A percentile compares a stretch with the other conserved stretches of the same genome.
phyloP scores from a whole-genome alignment of 2,888 invertebrate genomes.

The Ernsta delagoae region DNA sequence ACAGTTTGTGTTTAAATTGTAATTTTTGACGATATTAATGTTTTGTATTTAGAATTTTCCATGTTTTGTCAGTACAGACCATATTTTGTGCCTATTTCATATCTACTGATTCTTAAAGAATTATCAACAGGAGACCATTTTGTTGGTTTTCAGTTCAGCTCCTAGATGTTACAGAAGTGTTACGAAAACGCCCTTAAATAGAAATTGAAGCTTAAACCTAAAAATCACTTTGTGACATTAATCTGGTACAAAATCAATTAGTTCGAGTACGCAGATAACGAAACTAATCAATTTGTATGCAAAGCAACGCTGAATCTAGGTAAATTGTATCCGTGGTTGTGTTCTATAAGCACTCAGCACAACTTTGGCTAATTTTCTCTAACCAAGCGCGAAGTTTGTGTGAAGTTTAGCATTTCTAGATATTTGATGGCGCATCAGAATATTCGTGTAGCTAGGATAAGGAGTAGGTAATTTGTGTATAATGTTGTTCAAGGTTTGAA shows the following conservation, averaged over 20 bases:
- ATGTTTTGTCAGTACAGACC: too few relatives aligned
- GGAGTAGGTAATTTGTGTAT: background rate
- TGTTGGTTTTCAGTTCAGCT: too few relatives aligned
- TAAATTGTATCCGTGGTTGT: constrained; percentile 46
- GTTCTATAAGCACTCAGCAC: constrained; percentile 47
- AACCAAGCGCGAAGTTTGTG: constrained; percentile 43
- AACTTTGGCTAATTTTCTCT: constrained; percentile 44
- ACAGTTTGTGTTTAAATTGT: too few relatives aligned
- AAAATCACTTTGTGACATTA: background rate
- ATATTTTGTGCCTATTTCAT: too few relatives aligned
- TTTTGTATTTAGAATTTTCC: too few relatives aligned
- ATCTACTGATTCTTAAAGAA: too few relatives aligned
- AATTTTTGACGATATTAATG: too few relatives aligned
- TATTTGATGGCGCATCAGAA: constrained; percentile 46
- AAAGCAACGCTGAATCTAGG: constrained; percentile 10
- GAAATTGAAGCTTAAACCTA: background rate
- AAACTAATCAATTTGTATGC: constrained; percentile 16
- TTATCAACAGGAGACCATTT: too few relatives aligned
- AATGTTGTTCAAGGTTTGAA: too few relatives aligned
- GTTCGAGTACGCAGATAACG: background rate
- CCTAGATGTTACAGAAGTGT: too few relatives aligned
- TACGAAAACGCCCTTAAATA: too few relatives aligned
- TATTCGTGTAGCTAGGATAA: constrained; percentile 15
- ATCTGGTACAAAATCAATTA: background rate
- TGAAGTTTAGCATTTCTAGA: constrained; percentile 43